Evolutionary conservation across 2,113 vertebrate species (phyloP).

Genomic region (Upupa epops): DNA sequence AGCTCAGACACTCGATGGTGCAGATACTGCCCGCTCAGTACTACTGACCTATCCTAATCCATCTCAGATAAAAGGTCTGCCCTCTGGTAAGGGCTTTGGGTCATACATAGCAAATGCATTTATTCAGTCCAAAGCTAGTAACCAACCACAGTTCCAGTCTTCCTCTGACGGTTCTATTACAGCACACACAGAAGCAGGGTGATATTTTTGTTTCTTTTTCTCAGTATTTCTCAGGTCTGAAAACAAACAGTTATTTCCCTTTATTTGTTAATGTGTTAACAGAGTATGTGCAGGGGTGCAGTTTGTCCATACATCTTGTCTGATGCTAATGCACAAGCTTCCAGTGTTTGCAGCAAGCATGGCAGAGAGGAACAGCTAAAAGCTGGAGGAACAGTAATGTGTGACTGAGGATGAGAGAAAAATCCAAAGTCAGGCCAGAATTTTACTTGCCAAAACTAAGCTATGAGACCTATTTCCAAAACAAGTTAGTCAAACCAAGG

Average conservation of each 20-base stretch:
- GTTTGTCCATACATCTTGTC: neutral
- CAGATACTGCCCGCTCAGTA: neutral
- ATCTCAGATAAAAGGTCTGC: neutral
- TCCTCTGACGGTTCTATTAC: neutral
- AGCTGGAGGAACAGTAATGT: slow-evolving; percentile 23
- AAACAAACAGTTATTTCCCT: neutral
- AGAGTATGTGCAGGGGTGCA: neutral
- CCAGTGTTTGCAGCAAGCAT: neutral
- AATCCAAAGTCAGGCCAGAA: slow-evolving; percentile 36
- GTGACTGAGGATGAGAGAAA: slow-evolving; percentile 12
- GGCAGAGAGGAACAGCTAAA: slow-evolving; percentile 1
- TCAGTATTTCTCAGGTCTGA: neutral
- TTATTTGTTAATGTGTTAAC: neutral
- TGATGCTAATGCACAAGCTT: neutral
- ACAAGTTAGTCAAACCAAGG: slow-evolving; percentile 33
- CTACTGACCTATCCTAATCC: neutral
- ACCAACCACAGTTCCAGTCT: neutral
- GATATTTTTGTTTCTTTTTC: neutral
- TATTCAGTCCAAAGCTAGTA: neutral
- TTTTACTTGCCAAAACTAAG: slow-evolving; percentile 46
- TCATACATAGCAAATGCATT: neutral
- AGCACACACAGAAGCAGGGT: neutral
- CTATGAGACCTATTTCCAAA: slow-evolving; percentile 48
- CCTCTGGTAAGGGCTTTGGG: neutral
- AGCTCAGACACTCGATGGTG: neutral